A percentile compares a stretch with the other conserved stretches of the same genome.
Conservation (phyloP, 2,797 vertebrate genomes). For the Parauchenoglanis ngamensis region DNA sequence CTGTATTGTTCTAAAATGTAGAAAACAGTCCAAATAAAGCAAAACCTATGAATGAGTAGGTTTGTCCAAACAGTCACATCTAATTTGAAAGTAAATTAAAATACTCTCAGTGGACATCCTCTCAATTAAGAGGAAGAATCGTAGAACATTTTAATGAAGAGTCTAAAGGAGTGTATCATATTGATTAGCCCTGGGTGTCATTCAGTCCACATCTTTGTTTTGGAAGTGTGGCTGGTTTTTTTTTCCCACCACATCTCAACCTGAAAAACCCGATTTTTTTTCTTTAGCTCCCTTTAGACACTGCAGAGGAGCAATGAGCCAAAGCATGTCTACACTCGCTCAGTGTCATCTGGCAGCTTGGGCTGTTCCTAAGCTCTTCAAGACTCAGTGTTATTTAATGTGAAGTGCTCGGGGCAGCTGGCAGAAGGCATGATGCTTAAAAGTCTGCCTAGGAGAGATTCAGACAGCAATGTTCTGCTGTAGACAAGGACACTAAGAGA, state of each 20-base stretch:
- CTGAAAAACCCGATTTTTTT: not conserved
- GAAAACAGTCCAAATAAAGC: too few relatives aligned
- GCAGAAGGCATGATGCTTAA: not conserved
- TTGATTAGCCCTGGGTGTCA: slow-evolving; percentile 19
- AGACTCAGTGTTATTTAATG: slow-evolving; percentile 53
- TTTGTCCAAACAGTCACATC: not conserved
- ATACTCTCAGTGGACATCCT: not conserved
- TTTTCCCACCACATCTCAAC: not conserved
- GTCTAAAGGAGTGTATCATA: slow-evolving; percentile 10
- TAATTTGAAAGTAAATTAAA: not conserved
- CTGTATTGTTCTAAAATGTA: too few relatives aligned
- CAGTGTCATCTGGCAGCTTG: slow-evolving; percentile 1
- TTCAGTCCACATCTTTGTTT: slow-evolving; percentile 5
- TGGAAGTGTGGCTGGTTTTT: not conserved
- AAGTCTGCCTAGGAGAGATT: not conserved
- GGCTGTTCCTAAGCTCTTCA: slow-evolving; percentile 25
- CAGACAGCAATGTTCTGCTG: not conserved
- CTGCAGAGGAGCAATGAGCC: not conserved
- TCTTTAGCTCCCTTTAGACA: not conserved
- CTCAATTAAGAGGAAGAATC: not conserved
- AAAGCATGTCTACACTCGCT: not conserved
- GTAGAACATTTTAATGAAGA: slow-evolving; percentile 20
- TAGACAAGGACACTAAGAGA: slow-evolving; percentile 6
- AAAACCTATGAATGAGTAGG: too few relatives aligned
- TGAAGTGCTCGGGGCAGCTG: slow-evolving; percentile 43